A percentile compares a stretch with the other conserved stretches of the same genome.
These are phyloP conservation scores for Anodontia alba DNA, from an alignment of 2,888 invertebrate genomes.

Conservation along the genomic window DNA sequence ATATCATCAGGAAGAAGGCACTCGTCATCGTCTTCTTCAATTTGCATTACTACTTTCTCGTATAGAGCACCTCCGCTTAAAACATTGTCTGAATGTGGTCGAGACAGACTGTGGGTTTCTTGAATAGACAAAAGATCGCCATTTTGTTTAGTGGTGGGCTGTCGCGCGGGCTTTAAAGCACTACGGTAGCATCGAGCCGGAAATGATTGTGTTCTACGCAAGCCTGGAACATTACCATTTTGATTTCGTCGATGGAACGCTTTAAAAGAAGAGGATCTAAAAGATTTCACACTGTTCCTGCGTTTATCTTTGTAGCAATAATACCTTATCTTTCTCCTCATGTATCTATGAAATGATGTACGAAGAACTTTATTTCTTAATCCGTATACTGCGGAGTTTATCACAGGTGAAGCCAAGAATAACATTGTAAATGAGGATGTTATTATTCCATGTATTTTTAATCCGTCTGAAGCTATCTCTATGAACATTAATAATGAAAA, in stretches of 20 bases:
- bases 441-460: slow-evolving; percentile 59
- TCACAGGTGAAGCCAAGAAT: slow-evolving; percentile 76
- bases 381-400: slow-evolving; percentile 79
- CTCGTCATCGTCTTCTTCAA: slow-evolving; percentile 17
- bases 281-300: slow-evolving; percentile 70
- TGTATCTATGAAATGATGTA: slow-evolving; percentile 75
- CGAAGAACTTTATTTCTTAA: slow-evolving; percentile 78
- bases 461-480: slow-evolving; percentile 56
- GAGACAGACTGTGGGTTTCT: slow-evolving; percentile 39
- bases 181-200: slow-evolving; percentile 44
- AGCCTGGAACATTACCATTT: slow-evolving; percentile 34
- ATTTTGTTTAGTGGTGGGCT: slow-evolving; percentile 29
- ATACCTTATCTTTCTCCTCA: slow-evolving; percentile 69
- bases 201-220: slow-evolving; percentile 60
- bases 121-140: slow-evolving; percentile 34
- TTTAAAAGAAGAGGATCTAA: slow-evolving; percentile 63
- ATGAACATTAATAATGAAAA: slow-evolving; percentile 72
- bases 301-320: slow-evolving; percentile 75
- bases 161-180: neutral
- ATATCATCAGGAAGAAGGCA: slow-evolving; percentile 32
- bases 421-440: slow-evolving; percentile 74
- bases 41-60: neutral
- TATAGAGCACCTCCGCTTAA: slow-evolving; percentile 25
- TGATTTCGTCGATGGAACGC: slow-evolving; percentile 32
- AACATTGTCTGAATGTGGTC: slow-evolving; percentile 71